phyloP scores from a whole-genome alignment of 2,113 vertebrate genomes.

The Melanerpes formicivorus region DNA sequence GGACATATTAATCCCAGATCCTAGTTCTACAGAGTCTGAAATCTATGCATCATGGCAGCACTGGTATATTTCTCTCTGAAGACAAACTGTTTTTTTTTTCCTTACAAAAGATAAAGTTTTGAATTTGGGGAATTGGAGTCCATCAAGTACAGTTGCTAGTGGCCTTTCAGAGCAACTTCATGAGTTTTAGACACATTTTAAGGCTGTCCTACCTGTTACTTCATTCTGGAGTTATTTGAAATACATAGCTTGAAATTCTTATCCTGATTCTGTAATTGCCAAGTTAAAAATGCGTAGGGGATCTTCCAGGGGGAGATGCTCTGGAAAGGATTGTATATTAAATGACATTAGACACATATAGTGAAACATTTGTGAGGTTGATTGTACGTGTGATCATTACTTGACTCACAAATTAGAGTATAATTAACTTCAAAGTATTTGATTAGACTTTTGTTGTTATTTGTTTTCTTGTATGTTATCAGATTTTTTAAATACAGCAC shows the following conservation, averaged over 20 bases:
- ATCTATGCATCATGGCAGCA: background rate
- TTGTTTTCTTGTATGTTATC: background rate
- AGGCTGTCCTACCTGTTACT: background rate
- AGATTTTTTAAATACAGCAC: background rate
- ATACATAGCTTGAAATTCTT: background rate
- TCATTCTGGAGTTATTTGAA: background rate
- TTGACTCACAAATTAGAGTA: background rate
- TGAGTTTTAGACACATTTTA: background rate
- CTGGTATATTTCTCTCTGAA: background rate
- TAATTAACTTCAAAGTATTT: background rate
- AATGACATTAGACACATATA: background rate
- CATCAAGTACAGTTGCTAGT: background rate
- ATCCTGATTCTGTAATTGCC: background rate
- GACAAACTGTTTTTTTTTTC: background rate
- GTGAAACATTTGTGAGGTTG: background rate
- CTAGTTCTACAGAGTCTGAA: background rate
- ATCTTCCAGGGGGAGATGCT: background rate
- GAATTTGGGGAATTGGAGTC: background rate
- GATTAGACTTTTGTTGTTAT: background rate
- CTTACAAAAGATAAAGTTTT: background rate
- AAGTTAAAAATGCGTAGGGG: background rate
- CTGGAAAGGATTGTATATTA: background rate
- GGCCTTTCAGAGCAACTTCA: background rate
- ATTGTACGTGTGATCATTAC: background rate
- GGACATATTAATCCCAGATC: background rate